Evolutionary conservation across 1,140 invertebrate genomes (phyloP), one percentile per base, ranked within the genome.

Genomic region (Ylistrum balloti): DNA sequence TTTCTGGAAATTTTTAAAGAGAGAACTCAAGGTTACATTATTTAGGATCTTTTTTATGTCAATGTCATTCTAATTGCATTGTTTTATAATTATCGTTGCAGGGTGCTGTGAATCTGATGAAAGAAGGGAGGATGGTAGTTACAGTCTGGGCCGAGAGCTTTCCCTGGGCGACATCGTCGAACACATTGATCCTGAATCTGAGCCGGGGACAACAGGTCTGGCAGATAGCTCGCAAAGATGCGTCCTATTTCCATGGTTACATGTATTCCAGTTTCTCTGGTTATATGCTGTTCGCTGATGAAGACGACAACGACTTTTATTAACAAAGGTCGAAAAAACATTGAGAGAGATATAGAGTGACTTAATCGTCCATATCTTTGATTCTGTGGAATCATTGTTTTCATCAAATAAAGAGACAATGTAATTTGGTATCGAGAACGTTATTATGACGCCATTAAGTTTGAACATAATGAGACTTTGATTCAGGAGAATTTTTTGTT

Each of bases 211-310:
- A 96, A 92, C 93, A 96, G 91, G 94, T 96, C 0, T 96, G 95
- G 95, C 93, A 95, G 88, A 91, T 95, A 41, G 89, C 94, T 33
- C 93, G 95, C 13, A 90, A 93, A 88, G 90, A 93, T 0, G 95
- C 95, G 0, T 93, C 95, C 22, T 94, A 93, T 88, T 93, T 96
- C 33, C 94, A 96, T 93, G 96, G 96, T 33, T 96, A 95, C 93
- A 96, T 96, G 96, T 96, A 96, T 90, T 93, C 95, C 20, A 95
- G 95, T 20, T 96, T 96, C 91, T 96, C 95, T 88, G 96, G 96
- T 33, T 93, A 94, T 89, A 91, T 95, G 22, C 93, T 96, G 41
- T 96, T 96, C 92, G 85, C 91, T 86, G 90, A 93, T 41, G 91
- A 93, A 10, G 89, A 90, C 34, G 17, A 87, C 35, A 35, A n/a